These are phyloP conservation scores for Nowickia ferox DNA, from an alignment of 2,888 invertebrate species.

Conservation along the genomic window DNA sequence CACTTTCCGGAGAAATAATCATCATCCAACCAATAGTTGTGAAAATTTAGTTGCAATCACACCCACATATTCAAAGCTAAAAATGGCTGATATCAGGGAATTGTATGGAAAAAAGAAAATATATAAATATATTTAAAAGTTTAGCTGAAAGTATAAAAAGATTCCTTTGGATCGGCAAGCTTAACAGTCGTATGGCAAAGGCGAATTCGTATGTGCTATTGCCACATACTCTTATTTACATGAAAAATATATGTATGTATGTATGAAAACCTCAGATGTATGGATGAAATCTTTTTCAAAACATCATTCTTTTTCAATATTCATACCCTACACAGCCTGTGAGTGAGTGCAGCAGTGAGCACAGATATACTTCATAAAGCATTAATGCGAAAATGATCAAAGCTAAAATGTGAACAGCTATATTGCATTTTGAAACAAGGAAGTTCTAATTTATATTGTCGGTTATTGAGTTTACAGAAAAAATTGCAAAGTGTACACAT, in stretches of 20 bases:
- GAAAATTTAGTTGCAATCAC: constrained; percentile 14
- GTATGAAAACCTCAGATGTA: constrained; percentile 29
- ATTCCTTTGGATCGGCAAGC: constrained; percentile 32
- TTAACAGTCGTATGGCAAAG: constrained; percentile 38
- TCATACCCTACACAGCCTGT: not conserved
- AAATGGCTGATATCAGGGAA: constrained; percentile 22
- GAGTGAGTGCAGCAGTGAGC: too few relatives aligned
- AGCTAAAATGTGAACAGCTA: too few relatives aligned
- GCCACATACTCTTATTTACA: not conserved
- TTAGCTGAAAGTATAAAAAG: constrained; percentile 41
- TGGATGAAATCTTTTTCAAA: constrained; percentile 31
- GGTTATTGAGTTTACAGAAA: too few relatives aligned
- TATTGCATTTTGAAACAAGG: too few relatives aligned
- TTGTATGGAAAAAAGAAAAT: constrained; percentile 8
- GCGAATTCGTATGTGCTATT: not conserved
- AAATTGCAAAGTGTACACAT: too few relatives aligned
- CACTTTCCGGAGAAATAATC: constrained; percentile 16
- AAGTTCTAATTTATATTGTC: too few relatives aligned
- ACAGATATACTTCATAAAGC: too few relatives aligned
- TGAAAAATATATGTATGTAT: constrained; percentile 34
- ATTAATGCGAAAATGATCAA: too few relatives aligned
- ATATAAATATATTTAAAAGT: constrained; percentile 5
- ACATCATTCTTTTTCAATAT: not conserved
- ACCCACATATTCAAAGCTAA: not conserved
- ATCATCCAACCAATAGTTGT: constrained; percentile 42